Conservation (phyloP, 1,140 invertebrate genomes). For the Aphelinus atriplicis region DNA sequence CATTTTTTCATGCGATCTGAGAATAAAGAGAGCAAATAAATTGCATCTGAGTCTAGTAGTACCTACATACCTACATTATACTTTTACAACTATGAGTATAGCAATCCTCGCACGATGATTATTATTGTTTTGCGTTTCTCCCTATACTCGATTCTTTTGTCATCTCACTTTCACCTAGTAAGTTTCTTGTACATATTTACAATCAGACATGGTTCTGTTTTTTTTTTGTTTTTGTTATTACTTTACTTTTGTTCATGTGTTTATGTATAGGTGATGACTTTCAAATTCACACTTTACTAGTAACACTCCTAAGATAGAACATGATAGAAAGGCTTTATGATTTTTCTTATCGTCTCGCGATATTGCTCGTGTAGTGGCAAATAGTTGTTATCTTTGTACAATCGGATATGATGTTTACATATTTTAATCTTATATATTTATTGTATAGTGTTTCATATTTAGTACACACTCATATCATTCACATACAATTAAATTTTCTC, state of each 20-base stretch:
- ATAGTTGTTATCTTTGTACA: conserved; percentile 19
- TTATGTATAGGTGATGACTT: conserved; percentile 6
- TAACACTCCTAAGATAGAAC: conserved; percentile 19
- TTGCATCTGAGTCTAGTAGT: too few species aligned
- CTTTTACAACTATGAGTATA: too few species aligned
- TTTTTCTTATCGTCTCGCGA: conserved; percentile 9
- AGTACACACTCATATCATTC: too few species aligned
- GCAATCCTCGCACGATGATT: neutral
- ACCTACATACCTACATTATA: too few species aligned
- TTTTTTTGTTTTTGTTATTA: neutral
- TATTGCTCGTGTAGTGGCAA: conserved; percentile 18
- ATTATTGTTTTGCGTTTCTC: conserved; percentile 3
- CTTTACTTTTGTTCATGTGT: neutral
- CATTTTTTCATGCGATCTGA: too few species aligned
- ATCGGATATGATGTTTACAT: conserved; percentile 4
- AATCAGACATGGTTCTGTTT: conserved; percentile 13
- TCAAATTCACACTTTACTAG: conserved; percentile 7
- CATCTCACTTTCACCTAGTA: neutral
- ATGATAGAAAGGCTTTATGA: conserved; percentile 23
- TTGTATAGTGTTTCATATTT: too few species aligned
- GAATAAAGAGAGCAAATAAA: too few species aligned
- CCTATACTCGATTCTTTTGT: neutral
- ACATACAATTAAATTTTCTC: too few species aligned
- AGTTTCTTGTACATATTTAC: conserved; percentile 22
- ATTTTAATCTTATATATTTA: neutral